Evolutionary conservation across 1,140 invertebrate genomes (phyloP).

Genomic region (Tetramorium simillimum): DNA sequence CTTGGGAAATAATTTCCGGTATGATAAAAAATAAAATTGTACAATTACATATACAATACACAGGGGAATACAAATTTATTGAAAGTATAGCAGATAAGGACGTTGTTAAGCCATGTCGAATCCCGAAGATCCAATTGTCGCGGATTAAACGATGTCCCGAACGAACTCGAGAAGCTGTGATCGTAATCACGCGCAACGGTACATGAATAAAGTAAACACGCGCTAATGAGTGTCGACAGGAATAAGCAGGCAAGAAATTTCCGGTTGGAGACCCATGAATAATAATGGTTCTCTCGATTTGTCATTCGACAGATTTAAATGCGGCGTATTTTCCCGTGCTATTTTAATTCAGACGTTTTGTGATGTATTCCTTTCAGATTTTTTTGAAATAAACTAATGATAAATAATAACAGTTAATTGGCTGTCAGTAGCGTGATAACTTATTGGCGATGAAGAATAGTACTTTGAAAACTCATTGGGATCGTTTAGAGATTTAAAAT

Average conservation of each 20-base stretch:
- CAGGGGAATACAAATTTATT: neutral
- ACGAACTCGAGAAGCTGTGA: slow-evolving; percentile 28
- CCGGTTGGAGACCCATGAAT: slow-evolving; percentile 42
- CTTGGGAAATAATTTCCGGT: neutral
- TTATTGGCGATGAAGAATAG: neutral
- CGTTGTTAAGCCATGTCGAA: neutral
- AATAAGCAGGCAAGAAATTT: slow-evolving; percentile 59
- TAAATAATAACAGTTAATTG: neutral
- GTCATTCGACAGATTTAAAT: slow-evolving; percentile 19
- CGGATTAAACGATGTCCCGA: neutral
- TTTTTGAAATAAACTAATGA: neutral
- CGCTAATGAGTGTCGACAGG: slow-evolving; percentile 49
- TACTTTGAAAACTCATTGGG: neutral
- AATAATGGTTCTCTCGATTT: slow-evolving; percentile 38
- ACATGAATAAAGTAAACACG: slow-evolving; percentile 55
- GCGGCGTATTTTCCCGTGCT: neutral
- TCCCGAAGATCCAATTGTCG: neutral
- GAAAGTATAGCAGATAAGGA: neutral
- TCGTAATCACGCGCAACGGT: slow-evolving; percentile 42
- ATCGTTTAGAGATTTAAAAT: neutral
- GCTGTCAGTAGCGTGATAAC: neutral
- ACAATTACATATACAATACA: neutral
- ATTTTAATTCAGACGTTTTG: neutral
- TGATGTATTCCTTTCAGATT: too few relatives aligned
- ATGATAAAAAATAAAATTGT: neutral